Conservation (phyloP, 1,140 invertebrate species). For the Zaprionus africanus region DNA sequence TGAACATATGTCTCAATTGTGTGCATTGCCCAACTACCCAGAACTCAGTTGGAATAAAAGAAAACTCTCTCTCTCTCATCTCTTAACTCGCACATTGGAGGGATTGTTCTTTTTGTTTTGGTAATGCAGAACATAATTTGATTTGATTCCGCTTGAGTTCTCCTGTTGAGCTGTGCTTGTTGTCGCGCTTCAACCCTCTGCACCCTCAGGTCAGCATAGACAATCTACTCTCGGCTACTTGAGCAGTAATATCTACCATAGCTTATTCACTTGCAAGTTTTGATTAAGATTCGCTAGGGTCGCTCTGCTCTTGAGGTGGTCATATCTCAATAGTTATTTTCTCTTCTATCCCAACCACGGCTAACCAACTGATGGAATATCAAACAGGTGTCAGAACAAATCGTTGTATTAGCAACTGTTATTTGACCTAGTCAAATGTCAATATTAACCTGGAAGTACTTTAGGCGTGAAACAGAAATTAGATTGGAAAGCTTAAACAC, state of each 20-base stretch:
- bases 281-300: neutral
- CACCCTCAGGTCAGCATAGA: neutral
- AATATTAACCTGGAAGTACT: neutral
- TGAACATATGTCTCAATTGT: conserved; percentile 81
- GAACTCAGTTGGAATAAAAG: conserved; percentile 10
- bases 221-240: neutral
- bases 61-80: conserved; percentile 10
- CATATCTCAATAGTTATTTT: neutral
- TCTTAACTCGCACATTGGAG: conserved; percentile 20
- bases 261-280: neutral
- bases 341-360: neutral
- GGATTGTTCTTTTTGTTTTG: conserved; percentile 43
- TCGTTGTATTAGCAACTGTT: neutral
- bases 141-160: conserved; percentile 63
- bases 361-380: neutral
- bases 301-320: neutral
- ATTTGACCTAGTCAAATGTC: neutral
- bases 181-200: conserved; percentile 34
- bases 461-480: neutral
- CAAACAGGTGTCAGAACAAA: neutral
- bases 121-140: conserved; percentile 49
- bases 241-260: neutral
- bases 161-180: neutral
- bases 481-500: neutral
- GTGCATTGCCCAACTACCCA: conserved; percentile 60